Conservation (phyloP, 2,888 invertebrate genomes). For the Acleris emargana region DNA sequence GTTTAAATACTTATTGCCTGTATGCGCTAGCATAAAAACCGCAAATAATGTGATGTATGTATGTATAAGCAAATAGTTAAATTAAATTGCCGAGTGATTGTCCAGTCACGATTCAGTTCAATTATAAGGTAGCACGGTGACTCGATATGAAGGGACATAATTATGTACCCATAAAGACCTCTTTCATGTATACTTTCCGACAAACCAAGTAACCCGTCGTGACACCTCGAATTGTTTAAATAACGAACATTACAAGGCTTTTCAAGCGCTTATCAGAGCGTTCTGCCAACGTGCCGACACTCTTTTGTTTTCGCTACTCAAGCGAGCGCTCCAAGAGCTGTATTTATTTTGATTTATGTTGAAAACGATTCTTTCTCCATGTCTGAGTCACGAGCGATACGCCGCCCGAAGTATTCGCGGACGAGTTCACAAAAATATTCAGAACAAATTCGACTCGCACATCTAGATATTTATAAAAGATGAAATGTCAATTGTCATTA, state of each 20-base stretch:
- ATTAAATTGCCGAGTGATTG: constrained; percentile 9
- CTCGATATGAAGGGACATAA: too few relatives aligned
- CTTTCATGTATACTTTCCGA: too few relatives aligned
- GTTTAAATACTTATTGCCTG: too few relatives aligned
- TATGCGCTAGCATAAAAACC: too few relatives aligned
- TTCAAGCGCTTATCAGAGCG: constrained; percentile 19
- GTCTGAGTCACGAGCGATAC: constrained; percentile 18
- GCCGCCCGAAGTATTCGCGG: constrained; percentile 11
- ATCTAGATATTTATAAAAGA: too few relatives aligned
- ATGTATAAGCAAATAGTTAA: neutral
- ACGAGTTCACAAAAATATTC: too few relatives aligned
- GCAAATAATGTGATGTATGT: neutral
- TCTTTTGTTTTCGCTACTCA: constrained; percentile 19
- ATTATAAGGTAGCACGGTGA: neutral
- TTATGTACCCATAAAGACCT: too few relatives aligned
- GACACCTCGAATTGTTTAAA: neutral
- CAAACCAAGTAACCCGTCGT: neutral
- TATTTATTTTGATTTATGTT: constrained; percentile 23
- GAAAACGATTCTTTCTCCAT: constrained; percentile 18
- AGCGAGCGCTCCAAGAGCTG: constrained; percentile 2
- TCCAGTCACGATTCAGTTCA: constrained; percentile 6
- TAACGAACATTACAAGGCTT: constrained; percentile 1
- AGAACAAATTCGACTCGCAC: too few relatives aligned
- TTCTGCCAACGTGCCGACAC: constrained; percentile 9
- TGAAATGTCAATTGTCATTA: too few relatives aligned